Conservation (phyloP, 2,888 invertebrate genomes). For the Erebia ligea region DNA sequence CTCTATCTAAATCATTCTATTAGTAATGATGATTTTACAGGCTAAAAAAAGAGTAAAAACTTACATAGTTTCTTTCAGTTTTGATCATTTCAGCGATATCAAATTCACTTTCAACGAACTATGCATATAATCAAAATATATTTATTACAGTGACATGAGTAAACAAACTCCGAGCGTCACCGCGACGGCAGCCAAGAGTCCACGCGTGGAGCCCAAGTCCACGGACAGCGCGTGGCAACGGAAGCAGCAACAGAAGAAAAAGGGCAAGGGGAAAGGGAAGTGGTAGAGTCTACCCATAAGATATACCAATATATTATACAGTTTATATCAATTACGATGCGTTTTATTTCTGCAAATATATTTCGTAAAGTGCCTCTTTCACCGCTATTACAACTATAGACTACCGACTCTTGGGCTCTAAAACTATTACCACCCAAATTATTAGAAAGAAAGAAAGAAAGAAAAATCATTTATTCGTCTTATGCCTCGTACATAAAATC, state of each 20-base stretch:
- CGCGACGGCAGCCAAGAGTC: constrained; percentile 73
- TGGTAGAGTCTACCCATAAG: constrained; percentile 52
- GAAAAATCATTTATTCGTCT: too few species aligned
- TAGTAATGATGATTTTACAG: too few species aligned
- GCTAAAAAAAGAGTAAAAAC: too few species aligned
- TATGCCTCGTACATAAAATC: too few species aligned
- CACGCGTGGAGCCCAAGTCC: constrained; percentile 84
- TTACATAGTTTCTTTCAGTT: too few species aligned
- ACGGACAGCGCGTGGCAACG: constrained; percentile 87
- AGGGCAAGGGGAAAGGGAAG: constrained; percentile 80
- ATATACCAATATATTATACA: constrained; percentile 7
- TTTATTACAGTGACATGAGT: constrained; percentile 83
- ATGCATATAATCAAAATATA: neutral
- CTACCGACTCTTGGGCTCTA: too few species aligned
- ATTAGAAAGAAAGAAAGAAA: too few species aligned
- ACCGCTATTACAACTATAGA: too few species aligned
- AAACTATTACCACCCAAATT: too few species aligned
- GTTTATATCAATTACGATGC: neutral
- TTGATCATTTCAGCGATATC: too few species aligned
- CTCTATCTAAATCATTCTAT: too few species aligned
- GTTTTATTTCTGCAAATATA: constrained; percentile 22
- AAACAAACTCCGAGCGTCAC: constrained; percentile 62
- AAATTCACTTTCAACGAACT: neutral
- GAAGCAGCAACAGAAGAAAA: constrained; percentile 89
- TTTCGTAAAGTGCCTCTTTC: too few species aligned